Evolutionary conservation across 2,113 vertebrate genomes (phyloP).

Genomic region (Peromyscus leucopus): DNA sequence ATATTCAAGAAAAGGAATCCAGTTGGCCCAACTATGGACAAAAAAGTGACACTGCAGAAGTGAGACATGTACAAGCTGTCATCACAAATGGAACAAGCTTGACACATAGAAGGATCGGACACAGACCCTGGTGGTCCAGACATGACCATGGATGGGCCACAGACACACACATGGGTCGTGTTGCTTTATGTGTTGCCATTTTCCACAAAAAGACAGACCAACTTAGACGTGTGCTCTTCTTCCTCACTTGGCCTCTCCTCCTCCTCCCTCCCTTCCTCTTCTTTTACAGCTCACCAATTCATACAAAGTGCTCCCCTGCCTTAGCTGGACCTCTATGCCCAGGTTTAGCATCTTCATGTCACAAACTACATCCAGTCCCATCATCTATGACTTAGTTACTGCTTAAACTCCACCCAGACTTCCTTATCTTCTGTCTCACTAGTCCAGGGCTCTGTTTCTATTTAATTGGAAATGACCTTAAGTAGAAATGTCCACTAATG

Average conservation of each 20-base stretch:
- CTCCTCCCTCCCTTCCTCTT: not conserved
- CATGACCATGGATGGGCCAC: not conserved
- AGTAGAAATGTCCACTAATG: not conserved
- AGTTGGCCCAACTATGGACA: conserved; percentile 19
- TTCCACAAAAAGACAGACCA: not conserved
- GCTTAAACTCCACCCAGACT: not conserved
- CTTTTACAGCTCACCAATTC: not conserved
- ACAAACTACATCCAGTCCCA: not conserved
- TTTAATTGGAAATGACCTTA: not conserved
- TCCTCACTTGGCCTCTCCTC: too few species aligned
- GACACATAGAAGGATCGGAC: not conserved
- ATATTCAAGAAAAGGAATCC: not conserved
- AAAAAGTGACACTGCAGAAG: not conserved
- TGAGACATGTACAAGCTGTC: not conserved
- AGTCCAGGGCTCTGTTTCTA: not conserved
- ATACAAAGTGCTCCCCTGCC: not conserved
- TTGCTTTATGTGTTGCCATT: not conserved
- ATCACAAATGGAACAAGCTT: not conserved
- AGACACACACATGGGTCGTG: not conserved
- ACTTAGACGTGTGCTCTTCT: not conserved
- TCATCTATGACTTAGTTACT: not conserved
- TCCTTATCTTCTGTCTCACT: not conserved
- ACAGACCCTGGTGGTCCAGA: not conserved
- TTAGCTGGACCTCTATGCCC: not conserved
- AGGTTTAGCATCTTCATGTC: not conserved